phyloP scores from a whole-genome alignment of 2,797 vertebrate species.

The Kryptolebias ocellatus region DNA sequence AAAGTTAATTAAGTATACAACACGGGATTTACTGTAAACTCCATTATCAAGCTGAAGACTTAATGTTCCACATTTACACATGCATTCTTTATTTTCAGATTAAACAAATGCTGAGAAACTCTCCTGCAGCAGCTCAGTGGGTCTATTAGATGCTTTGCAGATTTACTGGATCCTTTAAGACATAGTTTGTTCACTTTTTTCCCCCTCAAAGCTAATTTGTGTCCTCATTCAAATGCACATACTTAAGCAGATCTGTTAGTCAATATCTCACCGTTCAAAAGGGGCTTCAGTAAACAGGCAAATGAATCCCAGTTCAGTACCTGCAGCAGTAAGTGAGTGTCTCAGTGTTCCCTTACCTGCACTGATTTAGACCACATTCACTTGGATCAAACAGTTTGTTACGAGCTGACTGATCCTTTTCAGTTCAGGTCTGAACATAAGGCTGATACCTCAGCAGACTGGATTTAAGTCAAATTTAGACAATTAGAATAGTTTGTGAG shows the following conservation, averaged over 20 bases:
- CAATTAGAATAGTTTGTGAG: neutral
- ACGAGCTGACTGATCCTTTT: too few species aligned
- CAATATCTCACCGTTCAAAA: constrained; percentile 17
- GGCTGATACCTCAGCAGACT: constrained; percentile 9
- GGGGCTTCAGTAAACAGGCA: neutral
- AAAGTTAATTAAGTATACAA: too few species aligned
- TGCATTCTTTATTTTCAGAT: neutral
- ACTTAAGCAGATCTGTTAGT: constrained; percentile 3
- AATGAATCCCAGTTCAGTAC: constrained; percentile 1
- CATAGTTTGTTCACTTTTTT: neutral
- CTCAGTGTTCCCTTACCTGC: constrained; percentile 1
- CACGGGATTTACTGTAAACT: too few species aligned
- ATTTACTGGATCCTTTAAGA: neutral
- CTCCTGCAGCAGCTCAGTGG: neutral
- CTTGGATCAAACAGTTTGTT: too few species aligned
- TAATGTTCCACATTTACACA: neutral
- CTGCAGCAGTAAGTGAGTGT: neutral
- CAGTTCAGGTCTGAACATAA: constrained; percentile 4
- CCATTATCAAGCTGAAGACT: too few species aligned
- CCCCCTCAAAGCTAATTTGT: neutral
- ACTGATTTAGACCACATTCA: constrained; percentile 3
- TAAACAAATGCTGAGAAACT: neutral
- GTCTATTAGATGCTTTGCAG: neutral
- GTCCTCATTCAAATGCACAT: constrained; percentile 13
- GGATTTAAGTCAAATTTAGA: neutral